phyloP scores from a whole-genome alignment of 2,797 vertebrate genomes.

The Characodon lateralis region DNA sequence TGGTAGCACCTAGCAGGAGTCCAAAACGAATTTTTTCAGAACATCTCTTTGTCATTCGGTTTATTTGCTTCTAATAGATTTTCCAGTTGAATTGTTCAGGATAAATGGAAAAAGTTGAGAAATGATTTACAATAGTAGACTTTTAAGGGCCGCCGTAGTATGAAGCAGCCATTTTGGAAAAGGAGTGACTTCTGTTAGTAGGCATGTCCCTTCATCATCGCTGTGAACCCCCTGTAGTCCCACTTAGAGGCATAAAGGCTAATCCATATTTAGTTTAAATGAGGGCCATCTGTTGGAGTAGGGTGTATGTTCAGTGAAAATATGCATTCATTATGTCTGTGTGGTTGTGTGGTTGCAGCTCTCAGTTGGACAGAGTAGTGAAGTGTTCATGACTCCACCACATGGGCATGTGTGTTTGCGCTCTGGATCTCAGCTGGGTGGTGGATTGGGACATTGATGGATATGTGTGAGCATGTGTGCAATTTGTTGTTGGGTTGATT shows the following conservation, averaged over 20 bases:
- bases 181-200: slow-evolving; percentile 19
- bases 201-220: slow-evolving; percentile 45
- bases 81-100: no score
- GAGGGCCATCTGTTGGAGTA: slow-evolving; percentile 71
- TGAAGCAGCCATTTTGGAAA: slow-evolving; percentile 2
- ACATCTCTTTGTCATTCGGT: no score
- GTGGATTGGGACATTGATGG: slow-evolving; percentile 66
- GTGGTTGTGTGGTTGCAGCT: slow-evolving; percentile 31
- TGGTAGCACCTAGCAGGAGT: no score
- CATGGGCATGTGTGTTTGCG: slow-evolving; percentile 50
- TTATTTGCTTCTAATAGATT: no score
- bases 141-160: not conserved
- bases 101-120: not conserved
- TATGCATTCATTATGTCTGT: slow-evolving; percentile 23
- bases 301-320: slow-evolving; percentile 49
- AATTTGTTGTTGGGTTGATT: slow-evolving; percentile 63
- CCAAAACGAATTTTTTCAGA: no score
- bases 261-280: slow-evolving; percentile 77
- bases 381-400: slow-evolving; percentile 50
- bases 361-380: slow-evolving; percentile 60
- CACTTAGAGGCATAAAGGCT: slow-evolving; percentile 61
- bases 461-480: slow-evolving; percentile 57
- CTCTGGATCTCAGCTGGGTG: slow-evolving; percentile 57
- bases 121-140: not conserved
- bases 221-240: slow-evolving; percentile 37